Conservation (phyloP, 2,888 invertebrate genomes). For the Drosophila kambysellisi region DNA sequence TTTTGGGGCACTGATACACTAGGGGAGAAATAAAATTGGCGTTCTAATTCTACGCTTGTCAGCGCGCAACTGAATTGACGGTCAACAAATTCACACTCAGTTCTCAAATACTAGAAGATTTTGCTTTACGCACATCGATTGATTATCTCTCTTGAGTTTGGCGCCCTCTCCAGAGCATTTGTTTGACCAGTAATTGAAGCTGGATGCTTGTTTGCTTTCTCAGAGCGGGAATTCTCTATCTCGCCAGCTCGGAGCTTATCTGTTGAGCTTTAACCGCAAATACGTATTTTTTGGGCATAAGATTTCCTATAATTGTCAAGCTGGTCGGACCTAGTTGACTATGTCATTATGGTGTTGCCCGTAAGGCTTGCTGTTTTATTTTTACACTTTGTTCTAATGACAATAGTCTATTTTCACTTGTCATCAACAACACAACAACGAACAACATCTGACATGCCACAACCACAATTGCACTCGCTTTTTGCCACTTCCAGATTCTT, state of each 20-base stretch:
- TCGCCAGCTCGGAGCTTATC: conserved; percentile 37
- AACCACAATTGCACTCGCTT: background rate
- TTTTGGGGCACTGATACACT: conserved; percentile 4
- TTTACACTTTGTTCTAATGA: conserved; percentile 23
- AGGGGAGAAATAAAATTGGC: conserved; percentile 18
- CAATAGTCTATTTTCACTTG: conserved; percentile 22
- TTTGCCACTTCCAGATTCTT: conserved; percentile 65
- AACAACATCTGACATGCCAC: background rate
- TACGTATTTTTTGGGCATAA: background rate
- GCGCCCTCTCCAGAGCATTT: conserved; percentile 8
- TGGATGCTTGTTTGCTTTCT: conserved; percentile 35
- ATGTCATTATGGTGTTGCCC: conserved; percentile 20
- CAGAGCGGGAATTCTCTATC: conserved; percentile 15
- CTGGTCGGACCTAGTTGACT: conserved; percentile 11
- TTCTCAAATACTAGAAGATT: conserved; percentile 7
- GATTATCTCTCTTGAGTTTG: conserved; percentile 29
- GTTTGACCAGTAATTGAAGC: conserved; percentile 39
- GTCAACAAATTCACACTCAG: conserved; percentile 12
- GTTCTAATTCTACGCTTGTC: conserved; percentile 37
- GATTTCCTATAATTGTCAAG: conserved; percentile 3
- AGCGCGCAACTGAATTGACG: conserved; percentile 24
- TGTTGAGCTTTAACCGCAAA: conserved; percentile 30
- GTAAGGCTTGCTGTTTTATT: conserved; percentile 45
- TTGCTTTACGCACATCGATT: conserved; percentile 22
- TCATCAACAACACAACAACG: conserved; percentile 20